Evolutionary conservation across 2,113 vertebrate species (phyloP), one percentile per base, ranked within the genome.

Genomic region (Symphodus melops): DNA sequence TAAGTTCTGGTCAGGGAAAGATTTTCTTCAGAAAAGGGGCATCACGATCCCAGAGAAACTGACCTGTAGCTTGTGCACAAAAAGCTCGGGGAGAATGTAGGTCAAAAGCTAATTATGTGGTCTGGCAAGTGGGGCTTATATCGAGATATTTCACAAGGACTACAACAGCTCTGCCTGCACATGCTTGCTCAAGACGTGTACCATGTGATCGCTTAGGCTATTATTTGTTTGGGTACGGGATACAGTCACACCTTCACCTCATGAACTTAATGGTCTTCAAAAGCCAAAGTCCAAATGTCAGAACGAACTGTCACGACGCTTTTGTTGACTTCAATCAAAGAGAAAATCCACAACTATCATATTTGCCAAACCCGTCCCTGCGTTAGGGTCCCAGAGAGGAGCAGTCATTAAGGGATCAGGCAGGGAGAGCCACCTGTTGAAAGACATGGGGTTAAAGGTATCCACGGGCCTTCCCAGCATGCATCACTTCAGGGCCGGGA

Each of bases 41-140:
- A 69, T 84, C 78, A 63, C 74, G 82, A 66, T 87, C 71, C 75
- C 63, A 58, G 65, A 51, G 68, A 89, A 88, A 82, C 85, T 93
- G 89, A 93, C 85, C 81, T 74, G 68, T 72, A 67, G 82, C 74
- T 76, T 79, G 44, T 65, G 80, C 69, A 77, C 74, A 62, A 86
- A 87, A 76, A 77, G 82, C 79, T 66, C 66, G 59, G 66, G 42
- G 63, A 80, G 81, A 90, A 93, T 90, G 87, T 90, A 88, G 91
- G 91, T 92, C 88, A 90, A 90, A 92, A 92, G 88, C 87, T 91
- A 91, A 93, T 88, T 80, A 88, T 83, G 88, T 89, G 81, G 88
- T 85, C 86, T 85, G 79, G 85, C 81, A 87, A 84, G 82, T 79
- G 76, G 57, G 70, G 89, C 86, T 91, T 89, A 88, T 73, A 90